These are phyloP conservation scores for Laupala kohalensis DNA, from an alignment of 1,140 invertebrate genomes.

Conservation along the genomic window DNA sequence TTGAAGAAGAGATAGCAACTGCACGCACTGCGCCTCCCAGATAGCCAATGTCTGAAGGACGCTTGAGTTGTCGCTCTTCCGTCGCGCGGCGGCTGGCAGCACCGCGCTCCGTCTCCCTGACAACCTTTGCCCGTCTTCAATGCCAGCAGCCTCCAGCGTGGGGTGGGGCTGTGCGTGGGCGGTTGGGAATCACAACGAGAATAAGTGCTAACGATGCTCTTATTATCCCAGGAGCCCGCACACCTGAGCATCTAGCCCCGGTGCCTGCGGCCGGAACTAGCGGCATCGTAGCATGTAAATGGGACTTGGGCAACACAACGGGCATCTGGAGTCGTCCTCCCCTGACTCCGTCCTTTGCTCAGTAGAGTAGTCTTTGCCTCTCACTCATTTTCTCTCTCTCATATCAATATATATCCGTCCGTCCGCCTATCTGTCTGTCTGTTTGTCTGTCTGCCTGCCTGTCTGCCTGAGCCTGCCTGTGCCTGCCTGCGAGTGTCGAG, in stretches of 20 bases:
- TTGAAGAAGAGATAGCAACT: too few relatives aligned
- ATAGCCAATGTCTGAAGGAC: too few relatives aligned
- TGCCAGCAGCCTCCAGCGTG: neutral
- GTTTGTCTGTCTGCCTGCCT: neutral
- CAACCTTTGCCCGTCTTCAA: too few relatives aligned
- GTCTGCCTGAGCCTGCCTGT: neutral
- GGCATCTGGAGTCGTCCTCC: conserved; percentile 13
- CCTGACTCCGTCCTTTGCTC: neutral
- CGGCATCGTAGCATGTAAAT: neutral
- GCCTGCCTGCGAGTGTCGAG: neutral
- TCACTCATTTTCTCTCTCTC: neutral
- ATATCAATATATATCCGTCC: neutral
- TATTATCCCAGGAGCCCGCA: neutral
- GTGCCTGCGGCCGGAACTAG: neutral
- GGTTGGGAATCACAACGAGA: neutral
- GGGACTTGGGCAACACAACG: conserved; percentile 7
- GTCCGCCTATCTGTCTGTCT: neutral
- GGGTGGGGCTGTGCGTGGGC: too few relatives aligned
- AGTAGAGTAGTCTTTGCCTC: neutral
- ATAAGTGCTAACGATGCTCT: neutral
- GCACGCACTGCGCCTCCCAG: too few relatives aligned
- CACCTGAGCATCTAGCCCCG: neutral
- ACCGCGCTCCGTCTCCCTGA: too few relatives aligned
- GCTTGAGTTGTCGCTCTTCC: too few relatives aligned
- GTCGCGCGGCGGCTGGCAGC: too few relatives aligned